phyloP scores from a whole-genome alignment of 2,797 vertebrate species.

The Pseudochromis fuscus region DNA sequence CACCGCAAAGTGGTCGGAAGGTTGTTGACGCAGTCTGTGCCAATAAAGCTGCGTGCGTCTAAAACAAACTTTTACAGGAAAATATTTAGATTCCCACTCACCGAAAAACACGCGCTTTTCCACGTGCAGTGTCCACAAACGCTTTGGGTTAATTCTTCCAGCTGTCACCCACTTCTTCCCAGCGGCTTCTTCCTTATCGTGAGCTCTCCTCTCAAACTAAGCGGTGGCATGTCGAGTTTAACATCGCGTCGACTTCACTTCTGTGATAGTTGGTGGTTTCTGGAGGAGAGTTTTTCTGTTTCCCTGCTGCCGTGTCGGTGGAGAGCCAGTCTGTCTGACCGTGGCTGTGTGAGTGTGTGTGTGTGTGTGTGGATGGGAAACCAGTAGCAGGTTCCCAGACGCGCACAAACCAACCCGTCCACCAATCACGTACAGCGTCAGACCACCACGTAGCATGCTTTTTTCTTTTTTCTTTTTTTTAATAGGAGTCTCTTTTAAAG shows the following conservation, averaged over 20 bases:
- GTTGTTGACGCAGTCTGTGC: conserved; percentile 38
- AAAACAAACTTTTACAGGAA: too few relatives aligned
- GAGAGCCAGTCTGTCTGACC: conserved; percentile 44
- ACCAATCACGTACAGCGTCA: conserved; percentile 65
- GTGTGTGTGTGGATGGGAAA: conserved; percentile 36
- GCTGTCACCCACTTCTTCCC: conserved; percentile 66
- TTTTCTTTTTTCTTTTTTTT: too few relatives aligned
- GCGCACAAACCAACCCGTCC: conserved; percentile 42
- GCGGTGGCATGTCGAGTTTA: conserved; percentile 60
- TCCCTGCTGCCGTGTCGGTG: conserved; percentile 21
- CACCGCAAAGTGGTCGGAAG: conserved; percentile 15
- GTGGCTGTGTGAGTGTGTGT: conserved; percentile 13
- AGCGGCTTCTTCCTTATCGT: conserved; percentile 31
- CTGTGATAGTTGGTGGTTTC: conserved; percentile 22
- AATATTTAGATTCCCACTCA: neutral
- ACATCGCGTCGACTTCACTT: conserved; percentile 56
- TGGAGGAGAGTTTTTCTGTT: conserved; percentile 29
- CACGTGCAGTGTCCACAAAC: conserved; percentile 70
- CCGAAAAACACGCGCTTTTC: conserved; percentile 16
- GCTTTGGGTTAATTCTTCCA: conserved; percentile 32
- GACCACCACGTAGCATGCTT: conserved; percentile 25
- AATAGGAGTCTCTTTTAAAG: neutral
- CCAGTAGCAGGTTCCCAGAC: conserved; percentile 78
- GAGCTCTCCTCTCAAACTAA: conserved; percentile 27
- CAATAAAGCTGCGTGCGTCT: neutral